phyloP scores from a whole-genome alignment of 2,797 vertebrate genomes.

The Neopelma chrysocephalum region DNA sequence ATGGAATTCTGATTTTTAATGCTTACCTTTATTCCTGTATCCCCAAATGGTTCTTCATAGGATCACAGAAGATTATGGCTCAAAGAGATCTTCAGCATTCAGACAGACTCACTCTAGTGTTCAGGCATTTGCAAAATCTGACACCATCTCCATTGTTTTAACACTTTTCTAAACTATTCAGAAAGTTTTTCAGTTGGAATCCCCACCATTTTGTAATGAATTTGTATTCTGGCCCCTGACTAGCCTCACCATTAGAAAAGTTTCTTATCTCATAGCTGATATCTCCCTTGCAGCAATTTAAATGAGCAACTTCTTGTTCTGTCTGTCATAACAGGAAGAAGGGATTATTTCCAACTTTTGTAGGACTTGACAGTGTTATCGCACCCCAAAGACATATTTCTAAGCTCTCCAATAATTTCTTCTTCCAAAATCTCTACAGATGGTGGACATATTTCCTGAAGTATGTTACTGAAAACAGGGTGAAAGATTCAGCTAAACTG shows the following conservation, averaged over 20 bases:
- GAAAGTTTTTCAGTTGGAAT: not conserved
- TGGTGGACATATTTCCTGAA: not conserved
- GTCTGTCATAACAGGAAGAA: not conserved
- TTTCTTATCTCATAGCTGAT: not conserved
- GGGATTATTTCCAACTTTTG: not conserved
- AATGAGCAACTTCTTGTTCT: not conserved
- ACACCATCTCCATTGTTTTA: not conserved
- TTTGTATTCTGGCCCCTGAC: not conserved
- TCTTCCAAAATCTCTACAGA: not conserved
- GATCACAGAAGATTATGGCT: not conserved
- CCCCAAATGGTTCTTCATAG: not conserved
- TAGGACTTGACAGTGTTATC: not conserved
- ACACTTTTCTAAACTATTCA: not conserved
- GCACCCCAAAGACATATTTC: not conserved
- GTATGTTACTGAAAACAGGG: not conserved
- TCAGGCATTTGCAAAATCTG: not conserved
- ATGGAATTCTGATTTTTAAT: not conserved
- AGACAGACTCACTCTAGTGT: not conserved
- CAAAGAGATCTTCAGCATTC: not conserved
- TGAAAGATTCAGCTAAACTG: slow-evolving; percentile 11
- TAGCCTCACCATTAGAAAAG: not conserved
- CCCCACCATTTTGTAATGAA: not conserved
- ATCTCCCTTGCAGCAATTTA: not conserved
- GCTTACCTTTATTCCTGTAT: not conserved
- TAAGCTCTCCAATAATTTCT: not conserved